phyloP scores from a whole-genome alignment of 2,888 invertebrate species.

The Portevinia maculata region DNA sequence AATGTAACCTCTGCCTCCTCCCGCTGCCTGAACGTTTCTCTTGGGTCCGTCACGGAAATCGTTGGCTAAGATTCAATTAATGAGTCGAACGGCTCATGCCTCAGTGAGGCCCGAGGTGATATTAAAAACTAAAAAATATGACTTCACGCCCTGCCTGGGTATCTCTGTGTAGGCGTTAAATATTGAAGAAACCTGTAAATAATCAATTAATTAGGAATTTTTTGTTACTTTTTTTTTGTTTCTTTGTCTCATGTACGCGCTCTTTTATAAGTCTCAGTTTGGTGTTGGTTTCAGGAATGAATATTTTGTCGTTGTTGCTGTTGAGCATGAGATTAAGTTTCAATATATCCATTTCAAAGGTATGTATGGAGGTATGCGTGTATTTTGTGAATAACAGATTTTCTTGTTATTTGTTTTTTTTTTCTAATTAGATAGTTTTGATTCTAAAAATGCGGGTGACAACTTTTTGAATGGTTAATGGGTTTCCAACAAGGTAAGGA shows the following conservation, averaged over 20 bases:
- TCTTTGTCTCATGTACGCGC: constrained; percentile 15
- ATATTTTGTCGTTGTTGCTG: constrained; percentile 15
- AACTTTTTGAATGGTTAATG: too few species aligned
- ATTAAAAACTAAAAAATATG: constrained; percentile 72
- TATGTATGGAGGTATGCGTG: too few species aligned
- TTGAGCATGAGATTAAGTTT: constrained; percentile 24
- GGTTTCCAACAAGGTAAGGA: too few species aligned
- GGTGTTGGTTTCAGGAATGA: constrained; percentile 25
- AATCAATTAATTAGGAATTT: constrained; percentile 70
- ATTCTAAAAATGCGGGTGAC: too few species aligned
- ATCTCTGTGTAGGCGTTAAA: constrained; percentile 70
- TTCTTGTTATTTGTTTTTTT: too few species aligned
- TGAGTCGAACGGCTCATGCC: constrained; percentile 56
- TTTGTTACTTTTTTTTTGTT: constrained; percentile 18
- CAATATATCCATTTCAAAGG: constrained; percentile 6
- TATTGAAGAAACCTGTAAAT: constrained; percentile 72
- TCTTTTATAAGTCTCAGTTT: constrained; percentile 7
- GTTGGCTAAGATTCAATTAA: constrained; percentile 66
- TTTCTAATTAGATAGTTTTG: too few species aligned
- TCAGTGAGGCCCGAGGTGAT: constrained; percentile 59
- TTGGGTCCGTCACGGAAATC: constrained; percentile 17
- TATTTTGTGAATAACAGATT: too few species aligned
- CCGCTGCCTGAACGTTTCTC: constrained; percentile 4
- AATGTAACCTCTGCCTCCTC: constrained; percentile 1
- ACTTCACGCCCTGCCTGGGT: constrained; percentile 61